These are phyloP conservation scores for Emydoidea blandingii DNA, from an alignment of 2,797 vertebrate genomes.

Conservation along the genomic window DNA sequence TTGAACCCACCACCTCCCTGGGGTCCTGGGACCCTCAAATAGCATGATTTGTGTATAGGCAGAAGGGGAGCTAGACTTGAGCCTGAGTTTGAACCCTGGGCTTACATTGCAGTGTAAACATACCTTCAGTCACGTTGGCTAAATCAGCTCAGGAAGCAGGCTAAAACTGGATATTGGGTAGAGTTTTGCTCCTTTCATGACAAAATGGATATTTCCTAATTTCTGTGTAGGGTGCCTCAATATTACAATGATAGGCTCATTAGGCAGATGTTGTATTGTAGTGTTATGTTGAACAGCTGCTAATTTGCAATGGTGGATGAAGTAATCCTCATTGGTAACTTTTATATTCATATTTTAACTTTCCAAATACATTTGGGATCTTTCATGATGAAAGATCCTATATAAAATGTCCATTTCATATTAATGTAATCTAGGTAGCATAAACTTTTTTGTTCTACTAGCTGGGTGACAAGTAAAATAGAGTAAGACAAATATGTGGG, in stretches of 20 bases:
- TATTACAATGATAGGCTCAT: not conserved
- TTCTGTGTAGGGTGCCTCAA: not conserved
- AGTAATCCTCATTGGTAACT: not conserved
- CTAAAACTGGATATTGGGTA: not conserved
- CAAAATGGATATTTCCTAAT: not conserved
- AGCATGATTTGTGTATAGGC: no score
- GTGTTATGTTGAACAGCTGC: not conserved
- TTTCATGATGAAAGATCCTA: not conserved
- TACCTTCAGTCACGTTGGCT: not conserved
- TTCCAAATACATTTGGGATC: not conserved
- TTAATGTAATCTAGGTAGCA: not conserved
- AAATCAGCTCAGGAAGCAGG: not conserved
- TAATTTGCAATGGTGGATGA: not conserved
- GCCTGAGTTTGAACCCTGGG: no score
- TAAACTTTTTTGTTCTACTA: not conserved
- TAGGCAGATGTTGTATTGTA: not conserved
- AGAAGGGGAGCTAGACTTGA: no score
- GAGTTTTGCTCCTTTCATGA: not conserved
- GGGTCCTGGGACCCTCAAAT: no score
- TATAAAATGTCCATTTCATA: slow-evolving; percentile 22
- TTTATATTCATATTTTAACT: not conserved
- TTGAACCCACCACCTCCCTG: no score
- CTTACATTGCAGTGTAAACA: no score
- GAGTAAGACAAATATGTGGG: not conserved
- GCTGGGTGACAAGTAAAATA: not conserved